A percentile compares a stretch with the other conserved stretches of the same genome.
phyloP scores from a whole-genome alignment of 2,113 vertebrate species.

The Engraulis encrasicolus region DNA sequence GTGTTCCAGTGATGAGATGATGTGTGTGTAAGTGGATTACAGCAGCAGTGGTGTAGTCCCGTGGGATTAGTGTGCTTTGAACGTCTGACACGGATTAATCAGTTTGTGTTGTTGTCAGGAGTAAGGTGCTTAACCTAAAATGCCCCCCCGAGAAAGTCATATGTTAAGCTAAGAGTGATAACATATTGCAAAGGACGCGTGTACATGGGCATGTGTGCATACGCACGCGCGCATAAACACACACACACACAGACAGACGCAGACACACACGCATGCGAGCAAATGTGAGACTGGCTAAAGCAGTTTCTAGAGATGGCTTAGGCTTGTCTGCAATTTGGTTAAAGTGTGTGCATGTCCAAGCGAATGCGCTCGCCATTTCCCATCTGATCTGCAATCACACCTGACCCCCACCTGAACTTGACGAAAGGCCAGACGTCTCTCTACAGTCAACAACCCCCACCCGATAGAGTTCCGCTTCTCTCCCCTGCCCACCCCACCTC shows the following conservation, averaged over 20 bases:
- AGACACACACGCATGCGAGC: no score
- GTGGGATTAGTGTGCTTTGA: conserved; percentile 39
- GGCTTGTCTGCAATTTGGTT: no score
- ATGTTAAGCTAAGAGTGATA: conserved; percentile 26
- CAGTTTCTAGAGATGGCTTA: no score
- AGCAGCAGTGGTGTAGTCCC: conserved; percentile 8
- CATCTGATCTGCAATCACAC: background rate
- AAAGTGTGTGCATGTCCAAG: no score
- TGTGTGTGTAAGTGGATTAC: conserved; percentile 38
- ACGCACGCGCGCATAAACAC: background rate
- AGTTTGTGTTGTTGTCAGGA: conserved; percentile 21
- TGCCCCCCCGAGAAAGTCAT: conserved; percentile 34
- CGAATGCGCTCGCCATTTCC: no score
- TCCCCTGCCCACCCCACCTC: background rate
- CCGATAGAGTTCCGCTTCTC: background rate
- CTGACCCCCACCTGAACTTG: background rate
- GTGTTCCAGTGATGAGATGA: background rate
- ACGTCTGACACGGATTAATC: conserved; percentile 41
- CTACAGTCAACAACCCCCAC: background rate
- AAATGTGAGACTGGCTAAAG: no score
- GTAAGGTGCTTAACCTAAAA: conserved; percentile 40
- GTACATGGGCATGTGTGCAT: no score
- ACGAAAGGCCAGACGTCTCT: background rate
- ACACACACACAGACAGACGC: background rate
- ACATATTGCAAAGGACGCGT: background rate